A percentile compares a stretch with the other conserved stretches of the same genome.
Conservation (phyloP, 2,113 vertebrate species). For the Dicrurus megarhynchus region DNA sequence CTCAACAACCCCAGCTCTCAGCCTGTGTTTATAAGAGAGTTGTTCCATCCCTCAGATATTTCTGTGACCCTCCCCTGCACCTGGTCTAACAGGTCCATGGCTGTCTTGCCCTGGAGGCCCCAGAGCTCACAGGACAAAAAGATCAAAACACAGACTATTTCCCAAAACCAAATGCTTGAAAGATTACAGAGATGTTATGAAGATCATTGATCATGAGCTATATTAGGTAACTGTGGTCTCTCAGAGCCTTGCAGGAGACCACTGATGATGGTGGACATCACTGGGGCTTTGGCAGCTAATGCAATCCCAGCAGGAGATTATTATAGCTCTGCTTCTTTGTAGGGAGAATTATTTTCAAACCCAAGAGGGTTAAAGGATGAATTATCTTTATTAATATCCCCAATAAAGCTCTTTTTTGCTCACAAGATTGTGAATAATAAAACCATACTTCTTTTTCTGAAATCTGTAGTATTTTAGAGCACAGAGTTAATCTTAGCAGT, state of each 20-base stretch:
- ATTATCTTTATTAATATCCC: background rate
- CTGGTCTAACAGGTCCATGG: accelerated
- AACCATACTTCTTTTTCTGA: background rate
- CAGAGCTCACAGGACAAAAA: background rate
- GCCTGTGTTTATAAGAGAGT: background rate
- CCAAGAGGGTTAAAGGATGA: background rate
- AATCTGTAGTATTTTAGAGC: background rate
- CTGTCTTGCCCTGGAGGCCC: background rate
- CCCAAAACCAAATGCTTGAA: background rate
- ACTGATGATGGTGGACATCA: background rate
- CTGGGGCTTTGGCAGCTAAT: background rate
- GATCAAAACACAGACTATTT: background rate
- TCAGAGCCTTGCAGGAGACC: background rate
- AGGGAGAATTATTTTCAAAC: background rate
- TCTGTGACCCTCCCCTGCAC: background rate
- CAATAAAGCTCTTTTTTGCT: background rate
- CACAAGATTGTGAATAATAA: background rate
- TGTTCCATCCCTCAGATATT: background rate
- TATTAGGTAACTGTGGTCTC: background rate
- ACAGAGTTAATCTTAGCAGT: background rate
- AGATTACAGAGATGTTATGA: background rate
- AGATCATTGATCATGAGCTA: background rate
- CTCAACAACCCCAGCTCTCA: background rate
- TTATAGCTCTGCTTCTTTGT: background rate
- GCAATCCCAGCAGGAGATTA: background rate